Evolutionary conservation across 2,888 invertebrate genomes (phyloP).

Genomic region (Perithous albicinctus): DNA sequence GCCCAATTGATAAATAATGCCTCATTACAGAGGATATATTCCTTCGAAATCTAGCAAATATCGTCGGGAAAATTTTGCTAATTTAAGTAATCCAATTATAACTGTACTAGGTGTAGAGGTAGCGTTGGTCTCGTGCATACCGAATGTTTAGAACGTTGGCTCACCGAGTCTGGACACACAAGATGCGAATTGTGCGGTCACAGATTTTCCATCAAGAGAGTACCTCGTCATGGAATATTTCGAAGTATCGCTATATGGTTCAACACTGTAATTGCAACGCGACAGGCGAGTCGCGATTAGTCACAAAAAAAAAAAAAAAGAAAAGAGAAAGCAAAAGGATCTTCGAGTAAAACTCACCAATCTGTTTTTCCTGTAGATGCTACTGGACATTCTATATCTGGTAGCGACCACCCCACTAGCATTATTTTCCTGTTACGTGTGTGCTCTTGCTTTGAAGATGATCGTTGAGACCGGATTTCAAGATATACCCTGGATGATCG

Average conservation of each 20-base stretch:
- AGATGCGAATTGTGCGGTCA: slow-evolving; percentile 87
- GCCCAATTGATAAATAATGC: no score
- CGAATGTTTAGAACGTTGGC: slow-evolving; percentile 86
- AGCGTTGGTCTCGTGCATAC: slow-evolving; percentile 86
- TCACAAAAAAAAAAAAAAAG: no score
- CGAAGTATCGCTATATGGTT: slow-evolving; percentile 80
- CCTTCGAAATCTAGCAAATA: no score
- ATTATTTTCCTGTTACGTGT: slow-evolving; percentile 82
- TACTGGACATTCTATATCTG: slow-evolving; percentile 81
- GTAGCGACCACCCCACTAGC: slow-evolving; percentile 82
- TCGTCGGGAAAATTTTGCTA: background rate
- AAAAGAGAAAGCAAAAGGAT: background rate
- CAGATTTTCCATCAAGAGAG: slow-evolving; percentile 83
- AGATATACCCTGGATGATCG: slow-evolving; percentile 82
- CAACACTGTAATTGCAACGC: slow-evolving; percentile 79
- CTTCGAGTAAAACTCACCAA: background rate
- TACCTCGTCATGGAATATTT: slow-evolving; percentile 78
- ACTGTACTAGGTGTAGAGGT: slow-evolving; percentile 85
- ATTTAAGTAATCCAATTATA: background rate
- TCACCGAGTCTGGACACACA: slow-evolving; percentile 85
- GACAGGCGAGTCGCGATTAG: slow-evolving; percentile 75
- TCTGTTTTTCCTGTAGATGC: slow-evolving; percentile 74
- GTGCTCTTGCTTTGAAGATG: slow-evolving; percentile 79
- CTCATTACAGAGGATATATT: no score
- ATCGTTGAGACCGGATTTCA: slow-evolving; percentile 77